Conservation (phyloP, 2,888 invertebrate species). For the Chouioia cunea region DNA sequence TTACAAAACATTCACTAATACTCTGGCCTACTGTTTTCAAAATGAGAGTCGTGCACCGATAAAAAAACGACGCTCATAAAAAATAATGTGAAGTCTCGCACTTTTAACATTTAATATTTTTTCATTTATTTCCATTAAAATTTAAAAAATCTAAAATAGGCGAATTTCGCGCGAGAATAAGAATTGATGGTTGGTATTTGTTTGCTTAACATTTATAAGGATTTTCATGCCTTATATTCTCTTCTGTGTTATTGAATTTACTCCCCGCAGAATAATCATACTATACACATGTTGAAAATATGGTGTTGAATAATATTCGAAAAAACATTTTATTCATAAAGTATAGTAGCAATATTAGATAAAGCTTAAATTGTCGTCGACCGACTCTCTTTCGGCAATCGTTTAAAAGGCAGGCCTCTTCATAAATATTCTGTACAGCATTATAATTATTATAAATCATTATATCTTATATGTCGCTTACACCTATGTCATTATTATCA, state of each 20-base stretch:
- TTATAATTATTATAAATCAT: conserved; percentile 67
- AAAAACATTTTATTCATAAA: conserved; percentile 42
- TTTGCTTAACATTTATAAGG: conserved; percentile 28
- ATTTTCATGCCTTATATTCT: conserved; percentile 11
- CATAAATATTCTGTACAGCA: conserved; percentile 69
- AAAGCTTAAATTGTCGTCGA: conserved; percentile 51
- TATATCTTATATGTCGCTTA: conserved; percentile 65
- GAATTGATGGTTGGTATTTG: conserved; percentile 19
- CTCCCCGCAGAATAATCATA: conserved; percentile 42
- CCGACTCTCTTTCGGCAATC: conserved; percentile 58
- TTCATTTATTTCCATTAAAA: conserved; percentile 41
- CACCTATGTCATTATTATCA: conserved; percentile 68
- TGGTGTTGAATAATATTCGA: conserved; percentile 36
- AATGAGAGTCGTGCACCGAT: conserved; percentile 60
- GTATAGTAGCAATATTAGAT: conserved; percentile 44
- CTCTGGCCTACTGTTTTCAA: conserved; percentile 62
- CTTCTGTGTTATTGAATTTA: conserved; percentile 3
- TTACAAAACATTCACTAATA: conserved; percentile 66
- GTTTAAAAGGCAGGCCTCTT: conserved; percentile 63
- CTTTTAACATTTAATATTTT: conserved; percentile 33
- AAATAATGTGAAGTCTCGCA: conserved; percentile 44
- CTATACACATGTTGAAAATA: conserved; percentile 40
- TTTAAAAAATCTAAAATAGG: conserved; percentile 42
- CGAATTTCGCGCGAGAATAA: conserved; percentile 42
- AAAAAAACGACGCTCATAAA: conserved; percentile 47